Evolutionary conservation across 2,797 vertebrate genomes (phyloP).

Genomic region (Notolepis coatsorum): DNA sequence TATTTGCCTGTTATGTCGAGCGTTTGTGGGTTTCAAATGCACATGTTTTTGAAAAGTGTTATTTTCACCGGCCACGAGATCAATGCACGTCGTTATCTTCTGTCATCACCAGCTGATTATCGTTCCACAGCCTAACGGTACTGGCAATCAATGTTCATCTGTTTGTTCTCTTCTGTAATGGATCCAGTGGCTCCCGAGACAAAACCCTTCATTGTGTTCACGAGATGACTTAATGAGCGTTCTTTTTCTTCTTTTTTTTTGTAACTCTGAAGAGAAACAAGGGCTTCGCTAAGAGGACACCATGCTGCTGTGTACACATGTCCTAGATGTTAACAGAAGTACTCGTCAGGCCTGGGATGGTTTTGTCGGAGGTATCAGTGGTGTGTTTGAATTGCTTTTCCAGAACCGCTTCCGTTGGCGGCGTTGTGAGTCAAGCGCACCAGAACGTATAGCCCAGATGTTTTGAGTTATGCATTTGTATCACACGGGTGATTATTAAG

Average conservation of each 20-base stretch:
- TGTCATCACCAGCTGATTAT: conserved; percentile 18
- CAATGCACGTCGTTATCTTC: background rate
- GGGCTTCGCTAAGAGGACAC: conserved; percentile 6
- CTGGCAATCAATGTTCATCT: background rate
- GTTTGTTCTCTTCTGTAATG: background rate
- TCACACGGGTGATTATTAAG: background rate
- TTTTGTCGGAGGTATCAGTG: conserved; percentile 1
- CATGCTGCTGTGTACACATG: conserved; percentile 52
- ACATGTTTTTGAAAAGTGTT: background rate
- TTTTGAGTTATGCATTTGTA: conserved; percentile 7
- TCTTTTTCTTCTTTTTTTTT: conserved; percentile 19
- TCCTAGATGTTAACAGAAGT: conserved; percentile 7
- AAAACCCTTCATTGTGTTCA: background rate
- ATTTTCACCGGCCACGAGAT: conserved; percentile 1
- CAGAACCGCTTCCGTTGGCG: no score
- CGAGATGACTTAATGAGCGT: background rate
- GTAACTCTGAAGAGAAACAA: conserved; percentile 9
- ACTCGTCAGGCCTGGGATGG: background rate
- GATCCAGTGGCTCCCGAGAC: conserved; percentile 5
- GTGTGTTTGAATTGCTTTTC: conserved; percentile 5
- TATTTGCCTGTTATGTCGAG: conserved; percentile 10
- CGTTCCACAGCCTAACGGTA: conserved; percentile 27
- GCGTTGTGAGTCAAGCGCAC: no score
- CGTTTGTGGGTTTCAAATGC: background rate
- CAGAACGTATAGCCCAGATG: background rate